A percentile compares a stretch with the other conserved stretches of the same genome.
Conservation (phyloP, 2,888 invertebrate genomes). For the Diadromus collaris region DNA sequence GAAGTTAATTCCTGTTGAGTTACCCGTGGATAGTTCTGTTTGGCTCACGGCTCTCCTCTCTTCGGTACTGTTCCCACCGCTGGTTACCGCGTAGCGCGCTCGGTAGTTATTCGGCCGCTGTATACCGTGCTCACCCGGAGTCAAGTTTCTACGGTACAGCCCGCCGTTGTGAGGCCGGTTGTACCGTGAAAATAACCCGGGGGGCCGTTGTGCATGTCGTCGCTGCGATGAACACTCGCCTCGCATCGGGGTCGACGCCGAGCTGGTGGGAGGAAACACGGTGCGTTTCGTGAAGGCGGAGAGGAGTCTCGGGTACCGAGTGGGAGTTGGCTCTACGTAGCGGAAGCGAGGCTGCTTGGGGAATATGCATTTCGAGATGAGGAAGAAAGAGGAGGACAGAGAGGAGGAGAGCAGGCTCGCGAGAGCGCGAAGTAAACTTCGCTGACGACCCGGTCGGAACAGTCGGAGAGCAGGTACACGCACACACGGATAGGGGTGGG, state of each 20-base stretch:
- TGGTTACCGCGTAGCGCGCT: not conserved
- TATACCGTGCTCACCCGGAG: slow-evolving; percentile 46
- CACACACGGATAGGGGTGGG: slow-evolving; percentile 37
- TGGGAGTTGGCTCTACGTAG: slow-evolving; percentile 36
- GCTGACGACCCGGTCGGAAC: slow-evolving; percentile 51
- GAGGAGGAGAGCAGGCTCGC: too few relatives aligned
- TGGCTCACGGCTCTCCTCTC: slow-evolving; percentile 1
- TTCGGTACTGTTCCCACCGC: not conserved
- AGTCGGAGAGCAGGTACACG: slow-evolving; percentile 28
- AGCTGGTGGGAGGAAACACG: slow-evolving; percentile 21
- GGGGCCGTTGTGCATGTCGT: slow-evolving; percentile 36
- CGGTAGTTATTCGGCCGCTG: slow-evolving; percentile 33
- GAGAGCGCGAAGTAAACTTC: slow-evolving; percentile 54
- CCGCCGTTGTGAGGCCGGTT: slow-evolving; percentile 38
- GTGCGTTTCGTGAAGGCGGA: slow-evolving; percentile 50
- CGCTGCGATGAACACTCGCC: slow-evolving; percentile 33
- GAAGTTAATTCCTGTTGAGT: slow-evolving; percentile 54
- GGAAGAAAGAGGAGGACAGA: slow-evolving; percentile 34
- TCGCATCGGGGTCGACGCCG: slow-evolving; percentile 18
- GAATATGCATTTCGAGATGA: slow-evolving; percentile 9
- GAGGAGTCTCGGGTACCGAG: slow-evolving; percentile 29
- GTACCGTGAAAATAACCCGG: slow-evolving; percentile 55
- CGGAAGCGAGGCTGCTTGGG: slow-evolving; percentile 12
- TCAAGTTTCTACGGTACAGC: slow-evolving; percentile 50
- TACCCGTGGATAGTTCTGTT: slow-evolving; percentile 18